A percentile compares a stretch with the other conserved stretches of the same genome.
Evolutionary conservation across 2,888 invertebrate genomes (phyloP).

Genomic region (Lissocephala sabroskyi): DNA sequence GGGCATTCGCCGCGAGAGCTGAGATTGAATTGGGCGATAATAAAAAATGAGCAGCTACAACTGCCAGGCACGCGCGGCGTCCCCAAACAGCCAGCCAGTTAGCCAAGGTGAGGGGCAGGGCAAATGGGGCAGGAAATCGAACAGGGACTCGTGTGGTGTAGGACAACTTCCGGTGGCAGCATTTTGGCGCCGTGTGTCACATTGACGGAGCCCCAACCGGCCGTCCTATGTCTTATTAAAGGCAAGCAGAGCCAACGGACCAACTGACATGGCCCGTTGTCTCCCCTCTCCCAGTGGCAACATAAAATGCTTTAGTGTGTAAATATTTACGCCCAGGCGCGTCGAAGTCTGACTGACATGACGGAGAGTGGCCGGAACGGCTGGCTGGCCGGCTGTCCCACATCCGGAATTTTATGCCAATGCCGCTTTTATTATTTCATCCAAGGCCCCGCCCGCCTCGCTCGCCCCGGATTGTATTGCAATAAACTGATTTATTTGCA

Average conservation of each 20-base stretch:
- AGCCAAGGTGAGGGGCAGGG: no score
- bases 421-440: not conserved
- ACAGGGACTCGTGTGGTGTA: constrained; percentile 8
- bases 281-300: constrained; percentile 37
- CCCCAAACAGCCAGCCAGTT: not conserved
- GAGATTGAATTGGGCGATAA: constrained; percentile 51
- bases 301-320: constrained; percentile 45
- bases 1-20: not conserved
- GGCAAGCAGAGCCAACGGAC: constrained; percentile 36
- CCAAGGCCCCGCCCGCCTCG: not conserved
- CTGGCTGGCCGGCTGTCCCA: not conserved
- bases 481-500: constrained; percentile 58
- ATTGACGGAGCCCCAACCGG: constrained; percentile 36
- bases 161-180: constrained; percentile 39
- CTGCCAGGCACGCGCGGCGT: constrained; percentile 13
- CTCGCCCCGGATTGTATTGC: constrained; percentile 40
- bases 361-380: constrained; percentile 6
- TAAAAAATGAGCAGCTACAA: constrained; percentile 27
- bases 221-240: constrained; percentile 42
- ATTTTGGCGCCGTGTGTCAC: constrained; percentile 30
- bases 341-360: constrained; percentile 17
- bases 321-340: constrained; percentile 14
- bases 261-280: not conserved
- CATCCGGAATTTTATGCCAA: constrained; percentile 1
- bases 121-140: not conserved